Evolutionary conservation across 2,797 vertebrate genomes (phyloP).

Genomic region (Onychomys arenicola): DNA sequence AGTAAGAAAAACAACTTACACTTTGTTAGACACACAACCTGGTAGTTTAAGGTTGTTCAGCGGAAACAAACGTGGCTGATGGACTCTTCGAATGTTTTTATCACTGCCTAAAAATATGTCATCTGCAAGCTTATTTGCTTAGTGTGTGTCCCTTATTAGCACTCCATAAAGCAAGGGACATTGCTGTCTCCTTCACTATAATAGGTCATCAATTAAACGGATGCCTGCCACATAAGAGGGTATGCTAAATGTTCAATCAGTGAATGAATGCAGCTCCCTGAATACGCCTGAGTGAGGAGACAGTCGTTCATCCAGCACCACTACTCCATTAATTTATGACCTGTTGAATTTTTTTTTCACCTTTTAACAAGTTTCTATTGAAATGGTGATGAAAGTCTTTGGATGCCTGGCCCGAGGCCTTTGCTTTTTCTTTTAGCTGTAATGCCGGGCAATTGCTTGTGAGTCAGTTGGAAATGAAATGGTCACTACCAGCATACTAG

Average conservation of each 20-base stretch:
- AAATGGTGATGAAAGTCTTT: constrained; percentile 4
- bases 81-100: background rate
- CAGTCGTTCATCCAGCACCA: background rate
- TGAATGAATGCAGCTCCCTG: background rate
- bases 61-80: constrained; percentile 12
- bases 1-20: background rate
- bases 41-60: background rate
- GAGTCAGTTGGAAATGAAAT: constrained; percentile 1
- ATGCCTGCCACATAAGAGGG: background rate
- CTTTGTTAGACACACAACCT: background rate
- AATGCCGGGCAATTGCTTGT: background rate
- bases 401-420: background rate
- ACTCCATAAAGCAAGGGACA: background rate
- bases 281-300: background rate
- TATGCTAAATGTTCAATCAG: background rate
- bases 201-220: background rate
- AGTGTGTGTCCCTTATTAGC: background rate
- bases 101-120: background rate
- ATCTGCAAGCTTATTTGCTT: background rate
- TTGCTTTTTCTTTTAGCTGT: background rate
- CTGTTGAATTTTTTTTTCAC: background rate
- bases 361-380: background rate
- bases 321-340: constrained; percentile 6
- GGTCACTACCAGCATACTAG: background rate
- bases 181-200: background rate